phyloP scores from a whole-genome alignment of 2,797 vertebrate species.

The Phoeniculus purpureus region DNA sequence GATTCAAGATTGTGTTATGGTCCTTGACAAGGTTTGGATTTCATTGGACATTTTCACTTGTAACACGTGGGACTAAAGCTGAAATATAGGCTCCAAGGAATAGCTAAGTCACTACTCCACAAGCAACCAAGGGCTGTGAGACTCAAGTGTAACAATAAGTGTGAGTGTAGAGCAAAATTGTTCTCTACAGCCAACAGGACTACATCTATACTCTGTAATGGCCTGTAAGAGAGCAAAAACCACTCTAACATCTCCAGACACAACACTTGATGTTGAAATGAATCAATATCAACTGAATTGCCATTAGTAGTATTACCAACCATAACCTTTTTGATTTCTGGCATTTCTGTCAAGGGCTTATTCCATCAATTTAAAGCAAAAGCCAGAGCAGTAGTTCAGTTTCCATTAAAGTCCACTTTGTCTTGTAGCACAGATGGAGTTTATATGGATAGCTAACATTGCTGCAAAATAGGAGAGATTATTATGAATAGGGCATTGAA shows the following conservation, averaged over 20 bases:
- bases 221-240: neutral
- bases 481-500: constrained; percentile 67
- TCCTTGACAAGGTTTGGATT: neutral
- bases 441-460: constrained; percentile 60
- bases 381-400: neutral
- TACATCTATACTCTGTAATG: neutral
- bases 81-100: neutral
- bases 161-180: neutral
- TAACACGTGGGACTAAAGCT: neutral
- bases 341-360: constrained; percentile 20
- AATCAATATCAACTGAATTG: neutral
- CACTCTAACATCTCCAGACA: neutral
- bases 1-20: neutral
- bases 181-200: neutral
- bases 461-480: constrained; percentile 61
- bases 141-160: accelerated
- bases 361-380: constrained; percentile 41
- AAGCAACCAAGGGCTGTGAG: neutral
- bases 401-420: constrained; percentile 39
- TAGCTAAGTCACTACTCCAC: neutral
- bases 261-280: neutral
- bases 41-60: neutral
- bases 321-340: neutral
- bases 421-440: constrained; percentile 50
- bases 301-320: neutral